These are phyloP conservation scores for Bombus ignitus DNA, from an alignment of 1,140 invertebrate species.

Conservation along the genomic window DNA sequence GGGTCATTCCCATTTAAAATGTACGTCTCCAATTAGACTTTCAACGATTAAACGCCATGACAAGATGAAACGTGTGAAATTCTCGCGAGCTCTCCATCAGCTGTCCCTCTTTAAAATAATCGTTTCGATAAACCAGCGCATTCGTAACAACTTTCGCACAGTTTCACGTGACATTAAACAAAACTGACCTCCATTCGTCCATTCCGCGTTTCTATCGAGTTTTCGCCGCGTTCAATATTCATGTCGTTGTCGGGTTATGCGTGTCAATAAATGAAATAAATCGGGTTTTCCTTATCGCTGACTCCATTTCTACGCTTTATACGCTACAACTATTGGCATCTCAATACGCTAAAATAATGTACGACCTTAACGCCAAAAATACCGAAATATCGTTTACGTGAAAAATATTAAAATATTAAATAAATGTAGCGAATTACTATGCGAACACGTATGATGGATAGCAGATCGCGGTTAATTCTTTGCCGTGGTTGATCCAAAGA, in stretches of 20 bases:
- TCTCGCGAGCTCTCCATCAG: not conserved
- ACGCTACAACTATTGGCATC: not conserved
- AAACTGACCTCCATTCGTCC: not conserved
- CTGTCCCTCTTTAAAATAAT: not conserved
- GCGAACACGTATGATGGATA: too few relatives aligned
- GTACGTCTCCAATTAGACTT: not conserved
- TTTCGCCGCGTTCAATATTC: not conserved
- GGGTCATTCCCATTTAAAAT: not conserved
- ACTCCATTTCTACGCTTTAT: not conserved
- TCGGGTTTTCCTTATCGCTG: not conserved
- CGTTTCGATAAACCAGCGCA: not conserved
- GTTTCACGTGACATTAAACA: not conserved
- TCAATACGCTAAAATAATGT: not conserved
- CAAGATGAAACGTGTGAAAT: not conserved
- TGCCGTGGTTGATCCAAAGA: not conserved
- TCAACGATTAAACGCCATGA: not conserved
- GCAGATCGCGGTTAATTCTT: not conserved
- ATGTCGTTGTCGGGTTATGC: not conserved
- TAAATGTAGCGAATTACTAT: too few relatives aligned
- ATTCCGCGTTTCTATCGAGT: not conserved
- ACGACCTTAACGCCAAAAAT: not conserved
- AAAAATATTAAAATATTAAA: too few relatives aligned
- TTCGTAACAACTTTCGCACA: conserved; percentile 12
- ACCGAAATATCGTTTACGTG: not conserved
- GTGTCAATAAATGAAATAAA: not conserved